Evolutionary conservation across 2,797 vertebrate genomes (phyloP).

Genomic region (Parauchenoglanis ngamensis): DNA sequence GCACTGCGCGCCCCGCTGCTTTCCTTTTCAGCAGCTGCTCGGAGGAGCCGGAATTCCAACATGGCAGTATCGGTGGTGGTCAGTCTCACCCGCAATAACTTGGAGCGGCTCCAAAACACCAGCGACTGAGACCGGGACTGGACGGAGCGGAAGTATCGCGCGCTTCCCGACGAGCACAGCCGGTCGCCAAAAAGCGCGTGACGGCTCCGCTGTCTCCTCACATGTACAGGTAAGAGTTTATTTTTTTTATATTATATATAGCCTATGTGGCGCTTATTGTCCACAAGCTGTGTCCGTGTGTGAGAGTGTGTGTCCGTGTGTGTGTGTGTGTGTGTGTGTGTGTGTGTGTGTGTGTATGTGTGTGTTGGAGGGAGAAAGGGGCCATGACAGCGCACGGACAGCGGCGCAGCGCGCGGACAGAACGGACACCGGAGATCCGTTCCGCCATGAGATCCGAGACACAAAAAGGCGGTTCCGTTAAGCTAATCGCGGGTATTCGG

Average conservation of each 20-base stretch:
- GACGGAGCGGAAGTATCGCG: conserved; percentile 63
- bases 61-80: conserved; percentile 83
- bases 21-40: conserved; percentile 93
- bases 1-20: conserved; percentile 83
- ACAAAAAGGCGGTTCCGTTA: conserved; percentile 18
- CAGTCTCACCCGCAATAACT: conserved; percentile 65
- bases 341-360: neutral
- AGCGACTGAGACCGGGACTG: conserved; percentile 79
- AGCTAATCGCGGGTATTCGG: neutral
- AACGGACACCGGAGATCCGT: conserved; percentile 39
- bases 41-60: conserved; percentile 94
- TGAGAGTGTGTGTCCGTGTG: no score
- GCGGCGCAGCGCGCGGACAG: conserved; percentile 38
- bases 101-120: conserved; percentile 90
- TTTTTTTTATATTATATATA: neutral
- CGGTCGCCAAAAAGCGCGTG: conserved; percentile 26
- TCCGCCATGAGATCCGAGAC: conserved; percentile 22
- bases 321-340: conserved; percentile 15
- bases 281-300: conserved; percentile 37
- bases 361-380: conserved; percentile 25
- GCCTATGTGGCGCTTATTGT: conserved; percentile 41
- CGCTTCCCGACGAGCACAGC: conserved; percentile 21
- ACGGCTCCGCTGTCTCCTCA: conserved; percentile 77
- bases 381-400: conserved; percentile 56
- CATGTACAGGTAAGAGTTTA: conserved; percentile 85